A percentile compares a stretch with the other conserved stretches of the same genome.
phyloP scores from a whole-genome alignment of 1,140 invertebrate genomes.

The Euglossa dilemma region DNA sequence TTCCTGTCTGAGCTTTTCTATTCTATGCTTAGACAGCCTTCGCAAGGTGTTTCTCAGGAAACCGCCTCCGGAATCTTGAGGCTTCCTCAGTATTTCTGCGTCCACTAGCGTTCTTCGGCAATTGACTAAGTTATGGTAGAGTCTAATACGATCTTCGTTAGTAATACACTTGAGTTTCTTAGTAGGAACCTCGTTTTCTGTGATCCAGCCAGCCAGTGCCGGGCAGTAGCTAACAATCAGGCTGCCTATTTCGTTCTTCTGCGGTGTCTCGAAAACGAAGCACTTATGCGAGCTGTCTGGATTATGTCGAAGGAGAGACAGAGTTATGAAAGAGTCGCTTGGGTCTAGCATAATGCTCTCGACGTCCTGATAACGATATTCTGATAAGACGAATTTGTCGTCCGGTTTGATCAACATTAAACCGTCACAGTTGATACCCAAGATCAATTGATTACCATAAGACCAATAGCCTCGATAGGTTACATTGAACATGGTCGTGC shows the following conservation, averaged over 20 bases:
- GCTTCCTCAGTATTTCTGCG: constrained; percentile 90
- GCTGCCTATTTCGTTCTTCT: constrained; percentile 95
- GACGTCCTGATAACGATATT: constrained; percentile 93
- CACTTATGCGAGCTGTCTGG: constrained; percentile 90
- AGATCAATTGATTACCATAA: constrained; percentile 87
- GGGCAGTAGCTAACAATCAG: constrained; percentile 96
- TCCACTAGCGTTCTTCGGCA: constrained; percentile 92
- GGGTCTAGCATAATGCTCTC: constrained; percentile 96
- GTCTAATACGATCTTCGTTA: constrained; percentile 90
- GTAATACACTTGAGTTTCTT: constrained; percentile 88
- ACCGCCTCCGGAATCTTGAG: constrained; percentile 89
- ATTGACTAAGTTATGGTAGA: constrained; percentile 91
- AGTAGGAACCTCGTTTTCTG: constrained; percentile 89
- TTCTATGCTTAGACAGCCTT: constrained; percentile 92
- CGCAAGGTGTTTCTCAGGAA: constrained; percentile 94
- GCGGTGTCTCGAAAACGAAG: constrained; percentile 95
- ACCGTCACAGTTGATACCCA: constrained; percentile 96
- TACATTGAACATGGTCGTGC: constrained; percentile 96
- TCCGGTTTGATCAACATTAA: constrained; percentile 94
- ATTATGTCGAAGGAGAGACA: constrained; percentile 87
- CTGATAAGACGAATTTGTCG: constrained; percentile 94
- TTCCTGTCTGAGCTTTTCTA: constrained; percentile 93
- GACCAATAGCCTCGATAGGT: constrained; percentile 96
- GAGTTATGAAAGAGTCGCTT: constrained; percentile 95
- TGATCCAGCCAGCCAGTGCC: constrained; percentile 91